These are phyloP conservation scores for Leptogaster cylindrica DNA, from an alignment of 2,888 invertebrate genomes.

Conservation along the genomic window DNA sequence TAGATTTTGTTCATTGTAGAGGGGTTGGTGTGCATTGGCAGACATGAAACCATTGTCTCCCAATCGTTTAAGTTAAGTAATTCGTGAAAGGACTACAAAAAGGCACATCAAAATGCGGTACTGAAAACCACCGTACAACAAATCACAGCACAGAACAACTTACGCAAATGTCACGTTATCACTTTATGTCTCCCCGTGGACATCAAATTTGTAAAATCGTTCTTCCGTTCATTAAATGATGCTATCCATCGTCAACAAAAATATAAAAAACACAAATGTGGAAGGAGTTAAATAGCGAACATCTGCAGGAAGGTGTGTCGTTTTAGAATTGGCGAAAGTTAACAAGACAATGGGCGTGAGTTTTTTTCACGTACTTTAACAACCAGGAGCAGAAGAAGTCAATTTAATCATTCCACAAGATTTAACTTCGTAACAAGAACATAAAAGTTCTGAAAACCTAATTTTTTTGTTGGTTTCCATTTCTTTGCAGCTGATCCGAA, in stretches of 20 bases:
- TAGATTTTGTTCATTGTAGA: neutral
- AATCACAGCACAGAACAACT: slow-evolving; percentile 32
- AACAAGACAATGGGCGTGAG: neutral
- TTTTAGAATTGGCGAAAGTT: neutral
- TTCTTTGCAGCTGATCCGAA: slow-evolving; percentile 75
- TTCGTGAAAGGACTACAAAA: slow-evolving; percentile 12
- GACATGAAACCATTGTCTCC: slow-evolving; percentile 1
- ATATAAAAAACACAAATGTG: too few species aligned
- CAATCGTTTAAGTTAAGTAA: slow-evolving; percentile 1
- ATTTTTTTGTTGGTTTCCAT: slow-evolving; percentile 40
- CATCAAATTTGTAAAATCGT: slow-evolving; percentile 33
- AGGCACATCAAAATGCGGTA: neutral
- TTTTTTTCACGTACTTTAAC: neutral
- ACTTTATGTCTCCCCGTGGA: slow-evolving; percentile 47
- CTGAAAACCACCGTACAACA: neutral
- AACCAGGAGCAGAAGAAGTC: slow-evolving; percentile 26
- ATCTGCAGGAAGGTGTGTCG: neutral
- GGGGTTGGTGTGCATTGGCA: too few species aligned
- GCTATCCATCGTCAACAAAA: neutral
- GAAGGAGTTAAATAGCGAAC: slow-evolving; percentile 11
- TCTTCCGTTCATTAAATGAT: slow-evolving; percentile 20
- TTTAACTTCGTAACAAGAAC: slow-evolving; percentile 44
- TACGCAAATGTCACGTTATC: slow-evolving; percentile 48
- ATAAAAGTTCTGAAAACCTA: neutral
- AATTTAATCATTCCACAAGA: slow-evolving; percentile 46